These are phyloP conservation scores for Spizaetus ornatus DNA, from an alignment of 2,113 vertebrate genomes.

Conservation along the genomic window DNA sequence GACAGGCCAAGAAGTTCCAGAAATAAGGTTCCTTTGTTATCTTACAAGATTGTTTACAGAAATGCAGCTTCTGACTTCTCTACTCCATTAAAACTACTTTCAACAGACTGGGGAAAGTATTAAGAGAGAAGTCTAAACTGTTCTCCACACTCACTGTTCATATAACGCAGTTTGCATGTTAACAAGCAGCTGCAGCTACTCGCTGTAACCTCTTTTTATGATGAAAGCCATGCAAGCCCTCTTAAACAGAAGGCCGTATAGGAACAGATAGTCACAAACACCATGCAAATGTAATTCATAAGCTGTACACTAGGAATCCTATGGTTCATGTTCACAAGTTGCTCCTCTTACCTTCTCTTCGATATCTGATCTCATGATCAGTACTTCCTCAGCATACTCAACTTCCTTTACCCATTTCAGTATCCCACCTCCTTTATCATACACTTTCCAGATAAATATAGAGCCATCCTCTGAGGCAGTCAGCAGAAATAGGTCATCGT, in stretches of 20 bases:
- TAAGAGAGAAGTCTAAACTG: neutral
- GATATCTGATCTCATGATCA: constrained; percentile 88
- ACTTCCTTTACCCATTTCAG: constrained; percentile 78
- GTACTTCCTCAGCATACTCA: constrained; percentile 85
- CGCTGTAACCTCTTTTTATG: neutral
- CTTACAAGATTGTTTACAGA: neutral
- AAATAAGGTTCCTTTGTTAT: neutral
- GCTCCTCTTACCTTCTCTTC: constrained; percentile 84
- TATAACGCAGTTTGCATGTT: neutral
- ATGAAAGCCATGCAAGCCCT: neutral
- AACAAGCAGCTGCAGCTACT: neutral
- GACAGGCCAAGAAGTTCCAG: neutral
- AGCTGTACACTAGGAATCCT: neutral
- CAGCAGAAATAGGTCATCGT: constrained; percentile 86
- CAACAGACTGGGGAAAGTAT: neutral
- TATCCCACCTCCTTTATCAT: constrained; percentile 79
- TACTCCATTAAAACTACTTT: neutral
- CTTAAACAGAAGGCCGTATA: neutral
- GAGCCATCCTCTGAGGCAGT: constrained; percentile 85
- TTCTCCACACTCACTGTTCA: neutral
- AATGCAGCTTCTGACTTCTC: neutral
- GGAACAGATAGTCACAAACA: neutral
- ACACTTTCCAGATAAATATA: constrained; percentile 86
- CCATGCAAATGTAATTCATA: neutral
- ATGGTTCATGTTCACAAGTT: neutral